Evolutionary conservation across 1,140 invertebrate species (phyloP).

Genomic region (Tribolium castaneum): DNA sequence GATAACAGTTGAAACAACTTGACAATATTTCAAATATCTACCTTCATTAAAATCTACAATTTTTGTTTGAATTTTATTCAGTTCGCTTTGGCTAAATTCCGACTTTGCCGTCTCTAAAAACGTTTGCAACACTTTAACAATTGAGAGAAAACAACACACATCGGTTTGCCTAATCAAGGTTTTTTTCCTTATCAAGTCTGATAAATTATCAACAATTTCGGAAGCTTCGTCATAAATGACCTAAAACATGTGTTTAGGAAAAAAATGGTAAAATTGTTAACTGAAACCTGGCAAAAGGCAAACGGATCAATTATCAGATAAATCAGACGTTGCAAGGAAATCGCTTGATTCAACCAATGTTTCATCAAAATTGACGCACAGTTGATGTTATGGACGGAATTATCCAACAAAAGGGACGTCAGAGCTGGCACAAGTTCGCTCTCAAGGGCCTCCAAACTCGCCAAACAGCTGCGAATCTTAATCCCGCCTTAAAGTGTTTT

Average conservation of each 20-base stretch:
- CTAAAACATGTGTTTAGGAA: conserved; percentile 9
- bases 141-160: neutral
- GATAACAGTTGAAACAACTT: neutral
- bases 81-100: conserved; percentile 13
- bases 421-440: conserved; percentile 73
- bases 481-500: conserved; percentile 66
- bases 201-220: conserved; percentile 46
- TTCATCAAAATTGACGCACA: conserved; percentile 66
- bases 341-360: conserved; percentile 71
- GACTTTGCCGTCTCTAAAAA: neutral
- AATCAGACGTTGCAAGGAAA: conserved; percentile 68
- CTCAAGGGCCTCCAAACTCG: conserved; percentile 74
- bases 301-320: conserved; percentile 74
- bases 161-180: neutral
- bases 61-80: neutral
- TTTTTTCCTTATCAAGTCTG: conserved; percentile 14
- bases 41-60: conserved; percentile 7
- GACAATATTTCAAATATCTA: neutral
- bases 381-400: conserved; percentile 62
- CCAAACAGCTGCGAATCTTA: conserved; percentile 71
- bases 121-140: neutral
- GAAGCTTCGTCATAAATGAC: conserved; percentile 52
- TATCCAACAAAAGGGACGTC: conserved; percentile 64
- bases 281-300: conserved; percentile 71
- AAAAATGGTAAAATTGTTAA: neutral